Conservation (phyloP, 2,888 invertebrate genomes). For the Chaetogeoica ovagalla region DNA sequence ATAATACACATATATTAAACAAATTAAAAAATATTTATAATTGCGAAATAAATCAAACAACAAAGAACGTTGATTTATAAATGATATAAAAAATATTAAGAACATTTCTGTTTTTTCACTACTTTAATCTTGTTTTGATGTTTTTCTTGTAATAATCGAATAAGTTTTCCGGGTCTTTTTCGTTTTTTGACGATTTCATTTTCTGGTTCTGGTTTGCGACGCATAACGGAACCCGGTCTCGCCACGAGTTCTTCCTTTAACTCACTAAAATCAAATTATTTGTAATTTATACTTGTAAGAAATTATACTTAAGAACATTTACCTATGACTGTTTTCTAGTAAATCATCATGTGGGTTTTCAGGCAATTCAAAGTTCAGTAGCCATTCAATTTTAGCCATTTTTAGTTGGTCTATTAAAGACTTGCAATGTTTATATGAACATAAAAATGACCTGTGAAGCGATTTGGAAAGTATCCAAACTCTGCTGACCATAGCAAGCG, state of each 20-base stretch:
- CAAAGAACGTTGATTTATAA: neutral
- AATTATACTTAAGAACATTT: neutral
- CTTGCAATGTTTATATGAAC: slow-evolving; percentile 12
- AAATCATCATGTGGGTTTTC: neutral
- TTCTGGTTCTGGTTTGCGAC: slow-evolving; percentile 31
- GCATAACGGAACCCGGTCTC: slow-evolving; percentile 33
- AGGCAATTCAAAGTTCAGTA: slow-evolving; percentile 25
- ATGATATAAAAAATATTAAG: neutral
- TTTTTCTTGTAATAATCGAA: slow-evolving; percentile 25
- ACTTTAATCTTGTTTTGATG: slow-evolving; percentile 11
- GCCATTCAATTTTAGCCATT: slow-evolving; percentile 16
- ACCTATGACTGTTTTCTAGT: slow-evolving; percentile 23
- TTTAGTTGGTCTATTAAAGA: slow-evolving; percentile 21
- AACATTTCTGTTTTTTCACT: slow-evolving; percentile 22
- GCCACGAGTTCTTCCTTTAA: slow-evolving; percentile 16
- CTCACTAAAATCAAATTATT: slow-evolving; percentile 16
- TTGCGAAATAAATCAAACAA: neutral
- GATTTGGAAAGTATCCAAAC: slow-evolving; percentile 46
- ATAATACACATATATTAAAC: no score
- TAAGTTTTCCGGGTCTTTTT: slow-evolving; percentile 45
- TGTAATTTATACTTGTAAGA: neutral
- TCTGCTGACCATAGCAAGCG: slow-evolving; percentile 46
- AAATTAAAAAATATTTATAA: no score
- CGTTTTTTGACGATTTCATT: slow-evolving; percentile 13
- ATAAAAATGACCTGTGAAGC: slow-evolving; percentile 9